A percentile compares a stretch with the other conserved stretches of the same genome.
Evolutionary conservation across 2,113 vertebrate species (phyloP).

Genomic region (Phalacrocorax pelagicus): DNA sequence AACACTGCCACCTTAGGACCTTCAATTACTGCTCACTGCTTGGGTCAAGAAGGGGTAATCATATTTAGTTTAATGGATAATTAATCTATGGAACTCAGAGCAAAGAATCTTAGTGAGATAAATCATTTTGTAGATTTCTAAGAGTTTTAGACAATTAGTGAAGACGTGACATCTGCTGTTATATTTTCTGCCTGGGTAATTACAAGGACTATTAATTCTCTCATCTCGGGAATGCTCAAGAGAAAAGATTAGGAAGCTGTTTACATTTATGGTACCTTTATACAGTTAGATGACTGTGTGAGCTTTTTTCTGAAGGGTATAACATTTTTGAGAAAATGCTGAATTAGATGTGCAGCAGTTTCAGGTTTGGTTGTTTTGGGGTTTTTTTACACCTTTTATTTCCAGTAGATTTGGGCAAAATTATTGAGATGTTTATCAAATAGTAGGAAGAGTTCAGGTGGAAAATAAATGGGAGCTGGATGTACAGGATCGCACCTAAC

Average conservation of each 20-base stretch:
- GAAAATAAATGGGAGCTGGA: background rate
- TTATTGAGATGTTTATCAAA: background rate
- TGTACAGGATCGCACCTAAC: background rate
- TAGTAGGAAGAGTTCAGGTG: background rate
- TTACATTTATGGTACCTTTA: background rate
- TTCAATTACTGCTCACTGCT: background rate
- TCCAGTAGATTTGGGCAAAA: background rate
- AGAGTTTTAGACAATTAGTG: background rate
- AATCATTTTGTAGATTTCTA: background rate
- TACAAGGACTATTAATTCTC: constrained; percentile 10
- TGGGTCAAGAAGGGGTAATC: background rate
- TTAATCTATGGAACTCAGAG: background rate
- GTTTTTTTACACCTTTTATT: background rate
- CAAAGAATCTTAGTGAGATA: background rate
- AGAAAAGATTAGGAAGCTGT: constrained; percentile 3
- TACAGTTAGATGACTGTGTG: background rate
- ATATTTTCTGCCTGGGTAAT: constrained; percentile 6
- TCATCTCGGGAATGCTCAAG: background rate
- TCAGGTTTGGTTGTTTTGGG: background rate
- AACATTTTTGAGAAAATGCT: background rate
- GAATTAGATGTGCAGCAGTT: background rate
- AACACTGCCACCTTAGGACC: background rate
- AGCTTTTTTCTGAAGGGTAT: background rate
- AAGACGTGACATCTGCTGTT: background rate
- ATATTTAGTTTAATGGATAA: background rate